Evolutionary conservation across 2,888 invertebrate genomes (phyloP).

Genomic region (Dromius quadrimaculatus): DNA sequence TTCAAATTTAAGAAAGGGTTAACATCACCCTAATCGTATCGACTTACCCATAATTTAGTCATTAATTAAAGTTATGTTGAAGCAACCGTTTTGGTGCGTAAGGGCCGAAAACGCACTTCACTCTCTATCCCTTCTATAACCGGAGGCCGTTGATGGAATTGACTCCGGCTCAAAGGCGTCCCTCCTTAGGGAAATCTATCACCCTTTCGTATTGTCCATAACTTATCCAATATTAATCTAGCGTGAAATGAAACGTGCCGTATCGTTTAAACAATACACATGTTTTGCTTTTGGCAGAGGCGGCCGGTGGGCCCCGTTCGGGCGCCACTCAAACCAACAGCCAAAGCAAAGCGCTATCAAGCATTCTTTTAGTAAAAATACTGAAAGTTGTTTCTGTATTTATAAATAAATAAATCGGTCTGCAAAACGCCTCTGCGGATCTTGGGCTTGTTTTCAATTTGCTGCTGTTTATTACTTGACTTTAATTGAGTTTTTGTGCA

Average conservation of each 20-base stretch:
- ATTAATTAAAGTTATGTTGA: no score
- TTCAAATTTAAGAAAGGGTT: no score
- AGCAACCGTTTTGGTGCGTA: no score
- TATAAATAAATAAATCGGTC: conserved; percentile 61
- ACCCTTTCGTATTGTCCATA: conserved; percentile 68
- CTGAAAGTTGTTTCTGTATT: no score
- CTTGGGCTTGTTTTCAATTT: conserved; percentile 44
- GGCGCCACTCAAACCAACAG: conserved; percentile 37
- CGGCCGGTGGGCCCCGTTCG: neutral
- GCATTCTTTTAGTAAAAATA: no score
- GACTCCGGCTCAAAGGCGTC: conserved; percentile 15
- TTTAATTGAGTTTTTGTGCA: conserved; percentile 47
- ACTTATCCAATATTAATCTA: conserved; percentile 69
- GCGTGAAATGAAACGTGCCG: conserved; percentile 67
- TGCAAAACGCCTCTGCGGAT: conserved; percentile 50
- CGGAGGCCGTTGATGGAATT: conserved; percentile 47
- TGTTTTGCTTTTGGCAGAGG: conserved; percentile 56
- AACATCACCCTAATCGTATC: no score
- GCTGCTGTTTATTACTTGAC: conserved; percentile 34
- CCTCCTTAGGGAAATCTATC: conserved; percentile 66
- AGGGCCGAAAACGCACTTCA: no score
- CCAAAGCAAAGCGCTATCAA: no score
- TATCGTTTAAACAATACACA: conserved; percentile 51
- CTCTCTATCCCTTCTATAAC: conserved; percentile 42
- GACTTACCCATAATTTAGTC: no score